Percentiles rank a stretch among this genome's conserved stretches.
Evolutionary conservation across 2,888 invertebrate genomes (phyloP).

Genomic region (Kuschelorhynchus macadamiae): DNA sequence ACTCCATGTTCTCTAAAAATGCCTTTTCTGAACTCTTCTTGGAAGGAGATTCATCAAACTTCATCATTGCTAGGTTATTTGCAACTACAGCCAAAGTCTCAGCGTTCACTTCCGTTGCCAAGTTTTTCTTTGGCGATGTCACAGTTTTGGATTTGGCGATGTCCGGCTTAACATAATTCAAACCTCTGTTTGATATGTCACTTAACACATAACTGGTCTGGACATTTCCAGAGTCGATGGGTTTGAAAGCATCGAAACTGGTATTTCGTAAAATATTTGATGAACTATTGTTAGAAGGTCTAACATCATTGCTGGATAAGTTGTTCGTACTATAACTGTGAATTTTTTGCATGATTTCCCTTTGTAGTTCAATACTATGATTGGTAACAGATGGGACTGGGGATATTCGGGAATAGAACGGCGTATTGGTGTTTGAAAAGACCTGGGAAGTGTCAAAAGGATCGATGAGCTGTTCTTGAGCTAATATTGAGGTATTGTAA

Average conservation of each 20-base stretch:
- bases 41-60: constrained; percentile 51
- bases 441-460: constrained; percentile 78
- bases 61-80: constrained; percentile 51
- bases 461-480: constrained; percentile 76
- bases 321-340: constrained; percentile 36
- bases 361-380: constrained; percentile 34
- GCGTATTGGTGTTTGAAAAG: constrained; percentile 46
- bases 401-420: constrained; percentile 35
- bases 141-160: constrained; percentile 54
- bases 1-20: constrained; percentile 78
- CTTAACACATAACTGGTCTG: constrained; percentile 51
- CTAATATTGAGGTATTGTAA: constrained; percentile 67
- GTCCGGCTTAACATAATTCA: constrained; percentile 54
- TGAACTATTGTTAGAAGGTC: neutral
- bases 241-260: constrained; percentile 5
- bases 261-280: constrained; percentile 3
- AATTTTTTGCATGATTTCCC: constrained; percentile 50
- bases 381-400: constrained; percentile 21
- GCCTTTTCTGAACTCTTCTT: constrained; percentile 64
- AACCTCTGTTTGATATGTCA: constrained; percentile 57
- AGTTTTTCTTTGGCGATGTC: constrained; percentile 53
- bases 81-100: constrained; percentile 33
- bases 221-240: neutral
- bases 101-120: constrained; percentile 45
- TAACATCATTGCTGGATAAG: neutral